Base-by-base conservation (phyloP, 2,113 vertebrate species). In the Psophia crepitans region DNA sequence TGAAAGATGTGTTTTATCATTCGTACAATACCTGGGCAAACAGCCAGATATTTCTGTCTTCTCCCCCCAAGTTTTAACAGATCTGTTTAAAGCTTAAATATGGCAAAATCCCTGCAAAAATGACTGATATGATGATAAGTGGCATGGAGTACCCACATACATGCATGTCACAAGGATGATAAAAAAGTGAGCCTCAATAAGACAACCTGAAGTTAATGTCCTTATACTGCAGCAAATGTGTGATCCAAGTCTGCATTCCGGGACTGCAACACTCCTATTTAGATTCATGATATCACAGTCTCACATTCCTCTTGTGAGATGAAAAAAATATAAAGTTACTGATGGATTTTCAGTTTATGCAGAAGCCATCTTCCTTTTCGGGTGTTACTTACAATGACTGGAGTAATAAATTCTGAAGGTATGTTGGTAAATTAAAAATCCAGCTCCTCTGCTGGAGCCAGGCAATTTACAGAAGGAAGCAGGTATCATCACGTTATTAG, bases 281-380 rank as follows among this genome's bases (percentile, higher is more conserved):
- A 63, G 33, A 74, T 23, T 32, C 17, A 43, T 2, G 1, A n/a
- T 63, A n/a, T 21, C 23, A 75, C 0, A 0, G 20, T 58, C 13
- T 91, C 43, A 46, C 13, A 21, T 75, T 75, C 37, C 15, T 84
- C 61, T 77, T 65, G 6, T 54, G 51, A 63, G 63, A 35, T 8
- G 22, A 69, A 84, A 78, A 78, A 75, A 39, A 15, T 3, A 46
- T 48, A 8, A 81, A 63, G 7, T 64, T 79, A 35, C 27, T 43
- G 35, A 33, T 57, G 20, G 4, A 30, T 74, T 87, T 87, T 48
- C 30, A 71, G 23, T 75, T 85, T 60, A 61, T 23, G 16, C 46
- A 51, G 30, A 79, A 75, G 13, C 13, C 10, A 21, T 2, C 5
- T 51, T 89, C 17, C 5, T 37, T 64, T 64, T 58, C 18, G 43